Conservation (phyloP, 2,797 vertebrate genomes). For the Anas capensis region DNA sequence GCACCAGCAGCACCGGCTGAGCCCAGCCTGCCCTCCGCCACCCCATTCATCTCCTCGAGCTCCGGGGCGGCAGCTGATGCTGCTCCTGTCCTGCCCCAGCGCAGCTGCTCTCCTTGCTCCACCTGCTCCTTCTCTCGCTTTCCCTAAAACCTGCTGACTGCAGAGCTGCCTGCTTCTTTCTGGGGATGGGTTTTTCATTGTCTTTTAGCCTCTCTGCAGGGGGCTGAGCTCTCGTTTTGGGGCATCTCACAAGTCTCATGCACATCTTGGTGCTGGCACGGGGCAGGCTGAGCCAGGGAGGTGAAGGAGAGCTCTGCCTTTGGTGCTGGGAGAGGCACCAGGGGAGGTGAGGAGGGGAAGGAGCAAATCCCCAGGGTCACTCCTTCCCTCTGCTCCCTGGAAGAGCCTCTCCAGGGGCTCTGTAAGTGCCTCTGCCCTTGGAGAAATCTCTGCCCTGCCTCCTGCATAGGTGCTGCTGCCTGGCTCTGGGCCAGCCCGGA, state of each 20-base stretch:
- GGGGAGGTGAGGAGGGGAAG: neutral
- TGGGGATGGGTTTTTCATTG: fast-evolving
- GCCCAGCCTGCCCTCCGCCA: fast-evolving
- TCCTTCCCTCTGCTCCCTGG: neutral
- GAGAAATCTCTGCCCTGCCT: neutral
- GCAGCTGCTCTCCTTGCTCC: neutral
- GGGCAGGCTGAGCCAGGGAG: neutral
- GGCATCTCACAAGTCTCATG: fast-evolving
- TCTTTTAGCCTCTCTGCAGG: neutral
- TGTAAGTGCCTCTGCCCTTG: fast-evolving
- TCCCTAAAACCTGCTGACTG: neutral
- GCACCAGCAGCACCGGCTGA: fast-evolving
- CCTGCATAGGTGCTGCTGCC: fast-evolving
- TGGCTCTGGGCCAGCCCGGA: fast-evolving
- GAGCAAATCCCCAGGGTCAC: fast-evolving
- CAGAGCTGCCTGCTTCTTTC: neutral
- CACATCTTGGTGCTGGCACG: fast-evolving
- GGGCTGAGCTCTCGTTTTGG: neutral
- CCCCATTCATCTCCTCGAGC: fast-evolving
- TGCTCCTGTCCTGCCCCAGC: neutral
- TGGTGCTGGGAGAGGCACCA: fast-evolving
- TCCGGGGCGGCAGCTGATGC: neutral
- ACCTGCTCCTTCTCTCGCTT: neutral
- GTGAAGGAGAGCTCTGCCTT: fast-evolving
- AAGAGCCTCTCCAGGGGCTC: neutral